phyloP scores from a whole-genome alignment of 2,113 vertebrate species.

The Corydoras maculifer region DNA sequence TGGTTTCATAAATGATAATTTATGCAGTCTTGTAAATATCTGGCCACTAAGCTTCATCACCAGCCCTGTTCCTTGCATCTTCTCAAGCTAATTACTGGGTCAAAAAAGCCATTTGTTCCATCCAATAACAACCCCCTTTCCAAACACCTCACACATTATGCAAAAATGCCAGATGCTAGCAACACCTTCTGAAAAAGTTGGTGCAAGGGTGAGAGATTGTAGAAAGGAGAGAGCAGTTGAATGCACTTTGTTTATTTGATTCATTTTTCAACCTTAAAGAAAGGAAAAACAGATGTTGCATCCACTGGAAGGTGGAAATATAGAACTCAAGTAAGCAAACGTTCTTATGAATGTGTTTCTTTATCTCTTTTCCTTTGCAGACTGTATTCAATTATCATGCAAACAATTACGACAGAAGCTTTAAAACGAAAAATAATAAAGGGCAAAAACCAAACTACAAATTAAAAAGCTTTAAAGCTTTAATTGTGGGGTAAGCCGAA shows the following conservation, averaged over 20 bases:
- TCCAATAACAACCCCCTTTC: slow-evolving; percentile 55
- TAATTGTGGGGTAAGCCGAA: too few species aligned
- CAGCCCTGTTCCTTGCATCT: slow-evolving; percentile 57
- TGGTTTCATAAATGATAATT: slow-evolving; percentile 66
- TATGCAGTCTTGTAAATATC: slow-evolving; percentile 63
- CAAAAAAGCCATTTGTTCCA: slow-evolving; percentile 75
- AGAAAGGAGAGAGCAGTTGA: slow-evolving; percentile 37
- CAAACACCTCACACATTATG: slow-evolving; percentile 68
- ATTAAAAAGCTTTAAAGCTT: too few species aligned
- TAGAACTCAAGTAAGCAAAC: slow-evolving; percentile 10
- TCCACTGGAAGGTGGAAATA: slow-evolving; percentile 22
- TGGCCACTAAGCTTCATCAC: slow-evolving; percentile 61
- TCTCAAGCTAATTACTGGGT: slow-evolving; percentile 69
- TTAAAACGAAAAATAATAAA: too few species aligned
- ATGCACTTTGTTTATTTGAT: slow-evolving; percentile 42
- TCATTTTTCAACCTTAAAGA: slow-evolving; percentile 28
- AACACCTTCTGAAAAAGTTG: slow-evolving; percentile 64
- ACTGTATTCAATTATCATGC: background rate
- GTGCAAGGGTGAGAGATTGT: slow-evolving; percentile 52
- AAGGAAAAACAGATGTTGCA: slow-evolving; percentile 28
- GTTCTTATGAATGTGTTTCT: background rate
- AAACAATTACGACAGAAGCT: too few species aligned
- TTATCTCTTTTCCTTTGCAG: background rate
- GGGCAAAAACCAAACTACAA: too few species aligned
- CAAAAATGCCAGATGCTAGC: slow-evolving; percentile 71